Base-by-base conservation (phyloP, 2,113 vertebrate genomes). In the Peucedramus taeniatus region DNA sequence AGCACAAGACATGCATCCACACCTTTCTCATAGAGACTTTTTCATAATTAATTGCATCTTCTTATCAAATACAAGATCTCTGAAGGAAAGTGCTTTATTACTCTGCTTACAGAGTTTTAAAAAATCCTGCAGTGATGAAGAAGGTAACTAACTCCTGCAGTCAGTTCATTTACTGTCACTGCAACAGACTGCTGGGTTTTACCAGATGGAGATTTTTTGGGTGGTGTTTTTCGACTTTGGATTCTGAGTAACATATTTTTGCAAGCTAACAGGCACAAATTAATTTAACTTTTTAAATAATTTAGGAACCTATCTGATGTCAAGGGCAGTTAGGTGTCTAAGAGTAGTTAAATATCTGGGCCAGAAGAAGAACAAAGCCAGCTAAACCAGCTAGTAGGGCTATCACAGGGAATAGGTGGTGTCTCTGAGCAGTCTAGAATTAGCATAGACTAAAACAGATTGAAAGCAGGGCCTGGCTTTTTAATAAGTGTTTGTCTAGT, bases 401-500 rank as follows among this genome's bases (percentile, higher is more conserved):
- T 87, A 91, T 95, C 95, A 51, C 59, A 80, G 75, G 54, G 74
- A 72, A 63, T 54, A 95, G 82, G 91, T 93, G 93, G 91, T 89
- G 95, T 90, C 93, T 85, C 75, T 82, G 78, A 77, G 66, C 1
- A 0, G 70, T 53, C 75, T 96, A 90, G 90, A 95, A 97, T 97
- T 97, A 95, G 42, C 82, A 77, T 59, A 90, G 78, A 50, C 87
- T 80, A 80, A 96, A 91, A 75, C 42, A 88, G 87, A 85, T 37
- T 88, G 89, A 94, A 93, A 95, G 87, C 59, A 94, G 68, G 87
- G 82, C 89, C 90, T 63, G 42, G 84, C 90, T 78, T 86, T 94
- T 94, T 94, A 96, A 94, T 96, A 97, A 83, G 78, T 88, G 70
- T 94, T 97, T 96, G 81, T 35, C 59, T 93, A 83, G 54, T 96